These are phyloP conservation scores for Natrix natrix DNA, from an alignment of 2,797 vertebrate genomes.

Conservation along the genomic window DNA sequence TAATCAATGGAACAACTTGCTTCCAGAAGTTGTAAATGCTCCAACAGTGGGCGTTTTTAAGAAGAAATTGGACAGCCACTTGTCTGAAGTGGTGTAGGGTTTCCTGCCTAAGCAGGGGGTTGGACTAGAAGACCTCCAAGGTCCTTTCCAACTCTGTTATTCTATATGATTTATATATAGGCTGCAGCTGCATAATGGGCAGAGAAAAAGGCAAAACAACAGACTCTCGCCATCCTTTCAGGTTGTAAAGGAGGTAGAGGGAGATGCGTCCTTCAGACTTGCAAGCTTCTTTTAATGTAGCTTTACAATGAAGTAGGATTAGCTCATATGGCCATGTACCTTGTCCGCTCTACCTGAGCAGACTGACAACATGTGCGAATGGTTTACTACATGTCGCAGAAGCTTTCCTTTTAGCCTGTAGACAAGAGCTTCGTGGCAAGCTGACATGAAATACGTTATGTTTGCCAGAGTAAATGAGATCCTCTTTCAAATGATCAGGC, in stretches of 20 bases:
- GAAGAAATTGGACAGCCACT: no score
- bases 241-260: neutral
- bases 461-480: slow-evolving; percentile 44
- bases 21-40: no score
- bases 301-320: neutral
- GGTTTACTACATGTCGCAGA: neutral
- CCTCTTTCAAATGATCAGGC: slow-evolving; percentile 34
- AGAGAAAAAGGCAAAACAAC: neutral
- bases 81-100: no score
- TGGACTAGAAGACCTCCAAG: no score
- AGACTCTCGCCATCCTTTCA: neutral
- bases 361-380: neutral
- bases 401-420: neutral
- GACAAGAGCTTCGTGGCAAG: neutral
- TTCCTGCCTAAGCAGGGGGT: no score
- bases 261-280: neutral
- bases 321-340: neutral
- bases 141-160: no score
- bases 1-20: no score
- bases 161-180: no score
- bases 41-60: no score
- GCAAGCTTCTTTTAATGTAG: neutral
- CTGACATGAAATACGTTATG: slow-evolving; percentile 40
- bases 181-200: neutral
- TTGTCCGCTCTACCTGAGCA: neutral